Base-by-base conservation (phyloP, 2,797 vertebrate species). In the Squalus acanthias region DNA sequence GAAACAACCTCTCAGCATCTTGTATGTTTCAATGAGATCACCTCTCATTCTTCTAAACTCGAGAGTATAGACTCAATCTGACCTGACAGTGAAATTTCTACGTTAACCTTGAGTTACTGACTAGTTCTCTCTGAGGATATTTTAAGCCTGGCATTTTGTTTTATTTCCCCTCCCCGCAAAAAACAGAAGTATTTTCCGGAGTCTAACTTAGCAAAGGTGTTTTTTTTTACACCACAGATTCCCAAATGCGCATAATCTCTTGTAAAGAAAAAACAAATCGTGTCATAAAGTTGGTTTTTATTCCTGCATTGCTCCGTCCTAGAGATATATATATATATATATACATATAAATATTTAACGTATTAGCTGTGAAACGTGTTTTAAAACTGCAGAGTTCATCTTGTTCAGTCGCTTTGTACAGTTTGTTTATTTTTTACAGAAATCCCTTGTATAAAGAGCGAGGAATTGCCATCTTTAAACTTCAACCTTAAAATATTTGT, bases 351-450 rank as follows among this genome's bases (percentile, higher is more conserved):
- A 99, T 99, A 98, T 99, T 98, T 99, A 99, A 98, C 98, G 98
- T 99, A 99, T 98, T 99, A 98, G 98, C 98, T 98, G 99, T 99
- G 98, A 98, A 98, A 98, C 99, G 99, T 99, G 99, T 99, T 99
- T 99, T 99, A 99, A 98, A 99, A 99, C 99, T 99, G 94, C 13
- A 72, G 99, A 98, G 99, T 98, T 97, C n/a, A 69, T 79, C 53
- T 98, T 98, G 98, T 99, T 98, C 98, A 97, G 97, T 96, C 97
- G 97, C 87, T 97, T 96, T 97, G 97, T 97, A 97, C 97, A 95
- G 94, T 91, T 60, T 8, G 6, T 63, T 63, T 63, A 63, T 63
- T 91, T 91, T 91, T 91, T 89, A 60, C n/a, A 82, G 39, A 20
- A 82, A 82, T 82, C 39, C 60, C 60, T 63, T 82, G 79, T 82